Percentiles rank a stretch among this genome's conserved stretches.
Conservation (phyloP, 2,797 vertebrate species). For the Cyprinodon diabolis region DNA sequence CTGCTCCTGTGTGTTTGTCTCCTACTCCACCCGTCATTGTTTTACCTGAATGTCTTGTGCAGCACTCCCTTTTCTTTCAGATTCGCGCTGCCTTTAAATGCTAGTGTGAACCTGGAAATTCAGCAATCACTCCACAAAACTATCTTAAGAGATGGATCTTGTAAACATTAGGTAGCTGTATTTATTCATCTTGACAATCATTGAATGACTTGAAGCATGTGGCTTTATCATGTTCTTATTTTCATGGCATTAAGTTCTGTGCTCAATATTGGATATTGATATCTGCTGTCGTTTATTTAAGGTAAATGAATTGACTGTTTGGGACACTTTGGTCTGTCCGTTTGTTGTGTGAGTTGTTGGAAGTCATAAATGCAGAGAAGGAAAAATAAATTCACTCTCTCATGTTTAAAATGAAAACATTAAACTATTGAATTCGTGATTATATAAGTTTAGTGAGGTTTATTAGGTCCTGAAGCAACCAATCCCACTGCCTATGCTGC, state of each 20-base stretch:
- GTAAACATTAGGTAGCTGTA: background rate
- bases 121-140: background rate
- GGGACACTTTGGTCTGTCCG: background rate
- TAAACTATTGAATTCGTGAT: background rate
- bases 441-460: background rate
- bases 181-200: background rate
- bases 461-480: background rate
- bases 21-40: conserved; percentile 1
- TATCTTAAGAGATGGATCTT: background rate
- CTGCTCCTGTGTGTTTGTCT: background rate
- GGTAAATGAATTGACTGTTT: background rate
- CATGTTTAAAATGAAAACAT: background rate
- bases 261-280: background rate
- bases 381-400: background rate
- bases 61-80: background rate
- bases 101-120: background rate
- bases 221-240: background rate
- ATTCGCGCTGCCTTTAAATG: background rate
- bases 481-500: background rate
- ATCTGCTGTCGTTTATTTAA: background rate
- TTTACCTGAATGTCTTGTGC: background rate
- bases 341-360: background rate
- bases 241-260: background rate
- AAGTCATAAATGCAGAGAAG: background rate
- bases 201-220: background rate